Evolutionary conservation across 1,140 invertebrate species (phyloP), one percentile per base, ranked within the genome.

Genomic region (Meloidogyne exigua): DNA sequence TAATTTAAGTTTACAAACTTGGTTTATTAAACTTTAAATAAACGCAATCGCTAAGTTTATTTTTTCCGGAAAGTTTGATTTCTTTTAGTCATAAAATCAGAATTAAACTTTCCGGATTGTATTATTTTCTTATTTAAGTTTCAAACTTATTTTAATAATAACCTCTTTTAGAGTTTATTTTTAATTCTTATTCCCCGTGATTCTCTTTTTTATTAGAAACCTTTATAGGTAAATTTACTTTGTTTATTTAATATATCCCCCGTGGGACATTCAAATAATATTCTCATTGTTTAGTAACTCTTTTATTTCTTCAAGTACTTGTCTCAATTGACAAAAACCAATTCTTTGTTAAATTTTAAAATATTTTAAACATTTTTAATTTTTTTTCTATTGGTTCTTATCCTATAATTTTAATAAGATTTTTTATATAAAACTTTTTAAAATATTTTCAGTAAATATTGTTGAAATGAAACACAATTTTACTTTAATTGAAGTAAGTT

Each of bases 401-500:
- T n/a, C 18, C 9, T 9, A 57, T 7, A 18, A 25, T 44, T 44
- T 32, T 69, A 15, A 15, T 15, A 13, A 13, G 12, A 39, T 39
- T 39, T 42, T 39, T 36, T 36, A 39, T n/a, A 25, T 68, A n/a
- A 36, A 68, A 15, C 3, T 12, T 23, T 13, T 69, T 7, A 36
- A 39, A 15, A 39, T 25, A 4, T 32, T 18, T 69, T 39, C 42
- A 1, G 11, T 21, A 7, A 13, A 11, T 23, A 23, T 2, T 49
- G 18, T 49, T 49, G 2, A 25, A 9, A 72, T 72, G 71, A n/a
- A 21, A n/a, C 11, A 73, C n/a, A 73, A 73, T 39, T n/a, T 73
- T 7, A 73, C 72, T 36, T 25, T 73, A 36, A 23, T 73, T 32
- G 72, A 73, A 65, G 25, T 73, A n/a, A 57, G 72, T 11, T 73